Evolutionary conservation across 2,113 vertebrate genomes (phyloP).

Genomic region (Lagenorhynchus albirostris): DNA sequence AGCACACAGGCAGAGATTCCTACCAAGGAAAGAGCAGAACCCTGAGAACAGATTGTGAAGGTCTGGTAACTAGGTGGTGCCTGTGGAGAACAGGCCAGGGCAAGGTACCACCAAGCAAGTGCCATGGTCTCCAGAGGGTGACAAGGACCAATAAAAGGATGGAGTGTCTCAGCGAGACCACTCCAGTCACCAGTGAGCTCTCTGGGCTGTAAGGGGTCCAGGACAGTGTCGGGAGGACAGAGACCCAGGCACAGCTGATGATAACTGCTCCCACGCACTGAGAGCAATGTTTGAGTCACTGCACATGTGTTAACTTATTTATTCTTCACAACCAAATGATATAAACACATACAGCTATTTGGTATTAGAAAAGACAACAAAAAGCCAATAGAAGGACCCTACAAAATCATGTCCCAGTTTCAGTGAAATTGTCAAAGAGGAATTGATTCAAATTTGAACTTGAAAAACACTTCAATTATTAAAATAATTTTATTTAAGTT

Average conservation of each 20-base stretch:
- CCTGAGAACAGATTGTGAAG: background rate
- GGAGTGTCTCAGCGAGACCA: background rate
- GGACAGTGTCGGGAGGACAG: background rate
- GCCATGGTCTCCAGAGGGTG: background rate
- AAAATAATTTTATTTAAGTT: background rate
- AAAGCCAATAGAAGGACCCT: background rate
- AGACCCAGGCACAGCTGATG: background rate
- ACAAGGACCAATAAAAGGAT: background rate
- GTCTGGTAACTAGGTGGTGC: background rate
- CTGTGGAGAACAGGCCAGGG: background rate
- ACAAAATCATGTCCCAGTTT: background rate
- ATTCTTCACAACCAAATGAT: background rate
- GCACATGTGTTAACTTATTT: background rate
- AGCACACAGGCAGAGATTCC: background rate
- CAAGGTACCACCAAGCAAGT: background rate
- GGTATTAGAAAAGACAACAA: background rate
- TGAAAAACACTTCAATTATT: background rate
- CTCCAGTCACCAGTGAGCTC: background rate
- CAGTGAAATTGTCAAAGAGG: background rate
- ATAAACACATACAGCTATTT: background rate
- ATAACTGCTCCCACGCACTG: no score
- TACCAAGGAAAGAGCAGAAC: background rate
- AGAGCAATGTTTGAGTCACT: no score
- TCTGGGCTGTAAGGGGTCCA: background rate
- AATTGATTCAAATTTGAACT: background rate